Evolutionary conservation across 2,888 invertebrate genomes (phyloP), one percentile per base, ranked within the genome.

Genomic region (Epirrhoe alternata): DNA sequence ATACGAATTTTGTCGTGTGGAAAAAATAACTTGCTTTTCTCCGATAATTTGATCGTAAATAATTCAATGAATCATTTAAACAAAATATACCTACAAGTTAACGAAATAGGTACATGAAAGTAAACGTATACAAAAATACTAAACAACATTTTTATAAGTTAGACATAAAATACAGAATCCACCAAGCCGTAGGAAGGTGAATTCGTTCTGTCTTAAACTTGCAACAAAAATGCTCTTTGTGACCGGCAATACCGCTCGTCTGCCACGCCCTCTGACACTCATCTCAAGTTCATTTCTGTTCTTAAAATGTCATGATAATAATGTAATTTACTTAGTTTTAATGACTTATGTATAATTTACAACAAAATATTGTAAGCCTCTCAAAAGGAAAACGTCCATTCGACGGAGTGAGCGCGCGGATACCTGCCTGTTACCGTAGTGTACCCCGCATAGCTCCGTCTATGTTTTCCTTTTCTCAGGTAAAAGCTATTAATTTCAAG

Each of bases 391-490:
- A 92, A 92, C 90, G 84, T 88, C 79, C 69, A 74, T 74, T 69
- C 74, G 71, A 66, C 76, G 74, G 79, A 74, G 84, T 84, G 86
- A 84, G 77, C 84, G 90, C 86, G 87, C 81, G 88, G 91, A 83
- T 92, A 91, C 91, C 85, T 64, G 50, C 64, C 33, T 77, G 73
- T 71, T 73, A 69, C 77, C 70, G 71, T 73, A 75, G 78, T 64
- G 91, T 92, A 91, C 83, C 90, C 91, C 87, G 90, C 89, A 81
- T 76, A 79, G 81, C 84, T 86, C 73, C 71, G 76, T 70, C 73
- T 58, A 87, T 84, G 90, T 91, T 92, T 90, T 86, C 85, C 85
- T 85, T 82, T 84, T 93, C 69, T 71, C 84, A 89, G 87, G 82
- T 77, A 69, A 62, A 69, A 74, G 74, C 60, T 72, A 76, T 78